Percentiles rank a stretch among this genome's conserved stretches.
phyloP scores from a whole-genome alignment of 1,140 invertebrate species.

The Brachionus asplanchnoidis region DNA sequence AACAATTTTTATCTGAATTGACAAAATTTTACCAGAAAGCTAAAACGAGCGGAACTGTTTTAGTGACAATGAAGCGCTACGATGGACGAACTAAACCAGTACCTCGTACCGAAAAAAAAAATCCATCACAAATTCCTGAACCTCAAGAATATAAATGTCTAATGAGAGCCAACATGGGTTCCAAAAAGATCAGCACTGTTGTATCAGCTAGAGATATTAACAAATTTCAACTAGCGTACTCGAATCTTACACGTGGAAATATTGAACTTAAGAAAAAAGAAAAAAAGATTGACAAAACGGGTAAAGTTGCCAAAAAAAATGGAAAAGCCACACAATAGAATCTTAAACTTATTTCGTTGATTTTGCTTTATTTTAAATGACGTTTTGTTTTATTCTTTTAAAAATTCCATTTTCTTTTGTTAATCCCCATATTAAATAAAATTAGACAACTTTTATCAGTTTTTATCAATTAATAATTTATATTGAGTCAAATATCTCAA shows the following conservation, averaged over 20 bases:
- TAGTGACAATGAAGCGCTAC: constrained; percentile 60
- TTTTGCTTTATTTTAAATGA: neutral
- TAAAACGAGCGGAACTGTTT: constrained; percentile 53
- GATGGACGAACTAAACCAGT: constrained; percentile 69
- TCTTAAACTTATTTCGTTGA: neutral
- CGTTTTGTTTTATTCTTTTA: neutral
- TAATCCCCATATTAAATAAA: neutral
- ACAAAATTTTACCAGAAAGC: constrained; percentile 58
- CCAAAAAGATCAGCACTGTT: constrained; percentile 72
- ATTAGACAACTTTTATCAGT: neutral
- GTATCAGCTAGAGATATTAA: constrained; percentile 71
- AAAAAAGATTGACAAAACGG: constrained; percentile 59
- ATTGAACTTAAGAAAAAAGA: constrained; percentile 78
- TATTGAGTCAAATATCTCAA: neutral
- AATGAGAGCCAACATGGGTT: constrained; percentile 66
- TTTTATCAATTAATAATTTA: neutral
- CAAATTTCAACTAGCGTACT: constrained; percentile 76
- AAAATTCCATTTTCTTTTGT: neutral
- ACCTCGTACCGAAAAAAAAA: constrained; percentile 48
- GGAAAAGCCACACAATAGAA: neutral
- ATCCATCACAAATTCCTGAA: constrained; percentile 60
- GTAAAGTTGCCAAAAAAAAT: constrained; percentile 65
- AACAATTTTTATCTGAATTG: constrained; percentile 57
- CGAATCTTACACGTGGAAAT: constrained; percentile 74
- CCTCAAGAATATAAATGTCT: constrained; percentile 68